Conservation (phyloP, 2,888 invertebrate species). For the Adineta ricciae region DNA sequence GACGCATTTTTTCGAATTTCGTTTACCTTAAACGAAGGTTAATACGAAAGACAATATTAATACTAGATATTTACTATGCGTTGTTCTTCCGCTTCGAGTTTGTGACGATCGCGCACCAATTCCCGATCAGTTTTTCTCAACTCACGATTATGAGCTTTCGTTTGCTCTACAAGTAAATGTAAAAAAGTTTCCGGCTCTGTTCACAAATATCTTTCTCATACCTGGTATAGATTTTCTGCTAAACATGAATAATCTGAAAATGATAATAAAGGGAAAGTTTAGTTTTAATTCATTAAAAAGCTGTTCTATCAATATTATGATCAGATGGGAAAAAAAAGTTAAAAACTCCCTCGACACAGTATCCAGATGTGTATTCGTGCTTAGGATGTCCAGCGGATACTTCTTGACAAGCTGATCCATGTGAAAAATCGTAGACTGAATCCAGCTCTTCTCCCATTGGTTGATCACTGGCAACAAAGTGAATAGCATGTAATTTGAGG, state of each 20-base stretch:
- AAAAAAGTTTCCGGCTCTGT: no score
- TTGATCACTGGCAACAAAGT: background rate
- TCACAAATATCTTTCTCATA: background rate
- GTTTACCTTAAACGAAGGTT: background rate
- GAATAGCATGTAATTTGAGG: background rate
- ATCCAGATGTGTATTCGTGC: background rate
- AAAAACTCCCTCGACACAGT: background rate
- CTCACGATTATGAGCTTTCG: background rate
- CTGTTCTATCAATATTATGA: no score
- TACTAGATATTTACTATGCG: background rate
- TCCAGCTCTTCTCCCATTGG: background rate
- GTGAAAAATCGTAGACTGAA: background rate
- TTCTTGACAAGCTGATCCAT: background rate
- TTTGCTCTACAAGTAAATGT: background rate
- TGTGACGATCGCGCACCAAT: background rate
- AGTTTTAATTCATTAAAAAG: background rate
- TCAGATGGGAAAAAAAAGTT: background rate
- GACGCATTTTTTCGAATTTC: slow-evolving; percentile 6
- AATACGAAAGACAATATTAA: no score
- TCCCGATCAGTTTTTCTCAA: background rate
- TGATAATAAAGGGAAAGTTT: background rate
- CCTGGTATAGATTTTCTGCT: background rate
- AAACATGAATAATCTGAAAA: background rate
- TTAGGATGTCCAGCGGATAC: background rate
- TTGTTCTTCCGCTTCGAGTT: slow-evolving; percentile 6